These are phyloP conservation scores for Drosophila neonasuta DNA, from an alignment of 2,888 invertebrate genomes.

Conservation along the genomic window DNA sequence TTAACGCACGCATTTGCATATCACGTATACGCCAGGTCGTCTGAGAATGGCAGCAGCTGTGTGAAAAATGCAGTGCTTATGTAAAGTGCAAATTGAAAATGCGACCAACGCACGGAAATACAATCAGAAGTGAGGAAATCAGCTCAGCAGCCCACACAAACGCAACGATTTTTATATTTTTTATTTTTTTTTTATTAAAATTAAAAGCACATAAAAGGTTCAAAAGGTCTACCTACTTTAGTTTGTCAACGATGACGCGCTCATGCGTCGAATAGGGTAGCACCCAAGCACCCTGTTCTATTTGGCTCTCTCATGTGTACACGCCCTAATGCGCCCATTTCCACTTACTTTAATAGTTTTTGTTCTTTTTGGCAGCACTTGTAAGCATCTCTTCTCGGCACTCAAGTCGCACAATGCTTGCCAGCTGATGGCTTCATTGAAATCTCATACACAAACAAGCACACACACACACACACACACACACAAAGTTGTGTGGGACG, in stretches of 20 bases:
- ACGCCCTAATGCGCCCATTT: constrained; percentile 71
- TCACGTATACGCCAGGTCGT: constrained; percentile 47
- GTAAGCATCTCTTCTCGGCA: constrained; percentile 37
- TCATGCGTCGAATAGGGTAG: constrained; percentile 34
- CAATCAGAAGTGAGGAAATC: constrained; percentile 23
- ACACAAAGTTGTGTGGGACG: neutral
- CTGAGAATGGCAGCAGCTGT: constrained; percentile 40
- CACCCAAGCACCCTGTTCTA: neutral
- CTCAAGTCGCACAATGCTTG: constrained; percentile 36
- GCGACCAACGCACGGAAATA: constrained; percentile 10
- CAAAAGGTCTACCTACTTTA: constrained; percentile 40
- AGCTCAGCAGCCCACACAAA: neutral
- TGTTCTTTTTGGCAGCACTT: constrained; percentile 56
- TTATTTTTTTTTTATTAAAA: constrained; percentile 35
- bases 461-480: constrained; percentile 2
- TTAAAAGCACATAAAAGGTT: constrained; percentile 68
- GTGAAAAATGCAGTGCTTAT: constrained; percentile 37
- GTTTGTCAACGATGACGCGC: constrained; percentile 42
- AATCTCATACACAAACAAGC: constrained; percentile 35
- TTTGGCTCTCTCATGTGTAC: constrained; percentile 22
- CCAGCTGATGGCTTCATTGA: constrained; percentile 52
- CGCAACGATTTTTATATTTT: constrained; percentile 11
- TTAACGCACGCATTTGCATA: constrained; percentile 45
- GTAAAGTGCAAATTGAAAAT: constrained; percentile 43
- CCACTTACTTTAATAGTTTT: constrained; percentile 75